phyloP scores from a whole-genome alignment of 2,113 vertebrate genomes.

The Campylomormyrus numenius region DNA sequence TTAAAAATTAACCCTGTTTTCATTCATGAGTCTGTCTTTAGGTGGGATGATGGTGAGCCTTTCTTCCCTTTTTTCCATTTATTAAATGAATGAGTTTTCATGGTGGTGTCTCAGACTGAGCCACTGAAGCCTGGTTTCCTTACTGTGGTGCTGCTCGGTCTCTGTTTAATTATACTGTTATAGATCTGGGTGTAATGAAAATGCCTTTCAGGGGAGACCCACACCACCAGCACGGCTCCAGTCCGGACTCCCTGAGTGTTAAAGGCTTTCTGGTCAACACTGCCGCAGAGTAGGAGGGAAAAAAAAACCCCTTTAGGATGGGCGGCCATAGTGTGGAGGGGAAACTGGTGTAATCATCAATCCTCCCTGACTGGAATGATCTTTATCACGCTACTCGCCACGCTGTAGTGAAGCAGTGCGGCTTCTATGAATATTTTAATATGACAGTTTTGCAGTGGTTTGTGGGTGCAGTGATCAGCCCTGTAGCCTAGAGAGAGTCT shows the following conservation, averaged over 20 bases:
- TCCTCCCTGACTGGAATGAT: neutral
- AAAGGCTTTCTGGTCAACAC: neutral
- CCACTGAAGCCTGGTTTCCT: neutral
- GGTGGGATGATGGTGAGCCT: neutral
- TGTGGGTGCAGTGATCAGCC: neutral
- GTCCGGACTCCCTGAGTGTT: neutral
- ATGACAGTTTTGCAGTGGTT: neutral
- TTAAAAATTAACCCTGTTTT: slow-evolving; percentile 1
- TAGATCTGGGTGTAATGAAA: neutral
- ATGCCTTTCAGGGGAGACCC: neutral
- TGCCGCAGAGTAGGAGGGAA: neutral
- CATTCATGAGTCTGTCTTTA: neutral
- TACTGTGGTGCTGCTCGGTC: neutral
- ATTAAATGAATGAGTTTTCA: neutral
- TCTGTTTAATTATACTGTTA: neutral
- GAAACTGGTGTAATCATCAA: neutral
- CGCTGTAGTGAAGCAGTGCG: neutral
- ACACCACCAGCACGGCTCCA: neutral
- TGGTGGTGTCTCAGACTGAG: neutral
- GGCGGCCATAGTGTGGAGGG: neutral
- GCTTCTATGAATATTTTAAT: slow-evolving; percentile 3
- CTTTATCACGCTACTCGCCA: neutral
- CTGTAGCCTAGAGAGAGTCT: neutral
- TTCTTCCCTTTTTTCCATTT: neutral
- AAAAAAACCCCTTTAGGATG: neutral